These are phyloP conservation scores for Tichodroma muraria DNA, from an alignment of 2,113 vertebrate genomes.

Conservation along the genomic window DNA sequence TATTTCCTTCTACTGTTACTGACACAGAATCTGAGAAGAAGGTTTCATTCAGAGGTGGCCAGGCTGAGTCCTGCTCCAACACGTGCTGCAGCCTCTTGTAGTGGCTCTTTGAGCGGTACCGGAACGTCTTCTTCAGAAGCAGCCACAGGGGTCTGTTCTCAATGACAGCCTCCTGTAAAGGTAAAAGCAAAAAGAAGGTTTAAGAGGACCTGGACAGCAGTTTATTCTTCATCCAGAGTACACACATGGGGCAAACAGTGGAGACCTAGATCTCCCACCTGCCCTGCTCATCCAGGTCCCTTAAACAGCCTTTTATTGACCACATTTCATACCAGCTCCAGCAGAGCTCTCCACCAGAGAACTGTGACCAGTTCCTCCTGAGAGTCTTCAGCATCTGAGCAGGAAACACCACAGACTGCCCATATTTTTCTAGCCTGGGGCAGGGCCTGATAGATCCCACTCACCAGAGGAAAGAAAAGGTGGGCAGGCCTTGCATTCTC, in stretches of 20 bases:
- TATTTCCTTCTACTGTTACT: not conserved
- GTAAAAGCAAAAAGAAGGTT: not conserved
- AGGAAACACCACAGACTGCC: not conserved
- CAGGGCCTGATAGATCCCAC: not conserved
- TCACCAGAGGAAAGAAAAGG: not conserved
- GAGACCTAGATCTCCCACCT: not conserved
- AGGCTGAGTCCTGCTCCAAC: constrained; percentile 60
- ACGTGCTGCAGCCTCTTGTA: constrained; percentile 63
- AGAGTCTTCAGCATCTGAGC: not conserved
- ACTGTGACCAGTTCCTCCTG: not conserved
- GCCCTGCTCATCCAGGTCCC: not conserved
- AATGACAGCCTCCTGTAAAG: constrained; percentile 68
- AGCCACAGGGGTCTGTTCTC: constrained; percentile 74
- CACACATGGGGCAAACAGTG: not conserved
- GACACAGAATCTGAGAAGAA: constrained; percentile 20
- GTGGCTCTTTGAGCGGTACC: constrained; percentile 62
- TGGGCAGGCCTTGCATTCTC: not conserved
- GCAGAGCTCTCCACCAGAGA: not conserved
- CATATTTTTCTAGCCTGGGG: not conserved
- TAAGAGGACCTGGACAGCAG: not conserved
- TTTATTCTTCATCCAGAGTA: not conserved
- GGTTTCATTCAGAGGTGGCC: constrained; percentile 70
- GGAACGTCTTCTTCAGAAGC: constrained; percentile 59
- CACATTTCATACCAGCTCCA: not conserved
- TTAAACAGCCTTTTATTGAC: not conserved